Conservation (phyloP, 2,113 vertebrate genomes). For the Anser cygnoides region DNA sequence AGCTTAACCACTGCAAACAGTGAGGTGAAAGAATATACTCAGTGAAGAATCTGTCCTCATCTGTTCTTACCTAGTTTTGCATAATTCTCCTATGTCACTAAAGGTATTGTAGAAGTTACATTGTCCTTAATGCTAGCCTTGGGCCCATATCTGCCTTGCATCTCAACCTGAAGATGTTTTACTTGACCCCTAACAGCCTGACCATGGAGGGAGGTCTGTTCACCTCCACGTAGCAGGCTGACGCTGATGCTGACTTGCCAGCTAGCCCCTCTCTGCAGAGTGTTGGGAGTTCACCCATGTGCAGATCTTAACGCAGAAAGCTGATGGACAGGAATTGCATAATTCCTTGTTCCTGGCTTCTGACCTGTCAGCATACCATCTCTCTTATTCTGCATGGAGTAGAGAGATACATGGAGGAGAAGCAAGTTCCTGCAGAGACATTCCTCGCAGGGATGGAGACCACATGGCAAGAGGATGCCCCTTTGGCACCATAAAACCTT, state of each 20-base stretch:
- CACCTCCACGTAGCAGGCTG: background rate
- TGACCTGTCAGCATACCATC: background rate
- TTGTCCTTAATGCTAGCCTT: background rate
- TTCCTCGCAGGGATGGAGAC: background rate
- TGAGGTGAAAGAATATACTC: background rate
- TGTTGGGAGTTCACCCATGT: background rate
- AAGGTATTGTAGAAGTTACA: background rate
- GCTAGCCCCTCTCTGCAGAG: background rate
- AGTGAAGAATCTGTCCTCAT: slow-evolving; percentile 7
- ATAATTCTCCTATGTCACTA: background rate
- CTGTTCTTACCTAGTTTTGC: background rate
- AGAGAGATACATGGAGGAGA: background rate
- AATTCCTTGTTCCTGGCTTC: background rate
- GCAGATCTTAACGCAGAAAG: background rate
- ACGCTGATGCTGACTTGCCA: background rate
- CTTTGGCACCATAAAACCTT: background rate
- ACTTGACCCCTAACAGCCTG: background rate
- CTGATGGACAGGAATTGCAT: background rate
- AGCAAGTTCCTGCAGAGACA: background rate
- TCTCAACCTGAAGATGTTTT: background rate
- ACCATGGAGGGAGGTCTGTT: background rate
- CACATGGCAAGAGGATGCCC: background rate
- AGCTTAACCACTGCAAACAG: background rate
- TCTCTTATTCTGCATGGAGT: background rate
- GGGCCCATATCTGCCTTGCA: background rate